A percentile compares a stretch with the other conserved stretches of the same genome.
Evolutionary conservation across 2,888 invertebrate species (phyloP).

Genomic region (Meteorus colon): DNA sequence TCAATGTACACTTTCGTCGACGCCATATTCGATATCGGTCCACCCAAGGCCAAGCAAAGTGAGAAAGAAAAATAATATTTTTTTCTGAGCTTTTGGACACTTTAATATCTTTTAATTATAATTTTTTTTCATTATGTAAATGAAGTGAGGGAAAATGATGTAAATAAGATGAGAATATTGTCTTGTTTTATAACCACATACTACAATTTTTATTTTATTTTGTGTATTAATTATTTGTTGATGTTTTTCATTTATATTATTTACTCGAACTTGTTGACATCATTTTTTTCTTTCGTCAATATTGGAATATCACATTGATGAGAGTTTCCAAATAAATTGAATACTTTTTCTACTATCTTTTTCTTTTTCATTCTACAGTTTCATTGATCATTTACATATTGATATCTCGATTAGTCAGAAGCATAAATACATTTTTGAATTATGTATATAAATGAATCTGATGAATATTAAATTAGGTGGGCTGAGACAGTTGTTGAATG

Average conservation of each 20-base stretch:
- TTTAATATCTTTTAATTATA: slow-evolving; percentile 1
- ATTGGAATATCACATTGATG: too few relatives aligned
- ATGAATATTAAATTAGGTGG: background rate
- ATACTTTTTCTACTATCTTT: too few relatives aligned
- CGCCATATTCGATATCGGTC: background rate
- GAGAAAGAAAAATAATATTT: background rate
- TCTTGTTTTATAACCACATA: background rate
- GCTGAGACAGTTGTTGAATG: background rate
- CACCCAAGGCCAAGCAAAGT: background rate
- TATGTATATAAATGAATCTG: background rate
- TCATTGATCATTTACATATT: background rate
- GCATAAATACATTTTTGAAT: background rate
- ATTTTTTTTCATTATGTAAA: background rate
- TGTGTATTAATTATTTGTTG: background rate
- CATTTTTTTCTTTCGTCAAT: background rate
- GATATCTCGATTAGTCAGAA: background rate
- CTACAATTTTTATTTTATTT: background rate
- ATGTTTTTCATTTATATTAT: background rate
- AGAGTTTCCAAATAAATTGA: too few relatives aligned
- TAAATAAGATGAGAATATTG: background rate
- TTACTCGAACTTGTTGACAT: background rate
- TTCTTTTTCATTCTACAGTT: background rate
- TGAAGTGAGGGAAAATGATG: background rate
- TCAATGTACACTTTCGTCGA: background rate
- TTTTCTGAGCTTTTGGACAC: background rate